A percentile compares a stretch with the other conserved stretches of the same genome.
Conservation (phyloP, 2,888 invertebrate genomes). For the Tiliacea aurago region DNA sequence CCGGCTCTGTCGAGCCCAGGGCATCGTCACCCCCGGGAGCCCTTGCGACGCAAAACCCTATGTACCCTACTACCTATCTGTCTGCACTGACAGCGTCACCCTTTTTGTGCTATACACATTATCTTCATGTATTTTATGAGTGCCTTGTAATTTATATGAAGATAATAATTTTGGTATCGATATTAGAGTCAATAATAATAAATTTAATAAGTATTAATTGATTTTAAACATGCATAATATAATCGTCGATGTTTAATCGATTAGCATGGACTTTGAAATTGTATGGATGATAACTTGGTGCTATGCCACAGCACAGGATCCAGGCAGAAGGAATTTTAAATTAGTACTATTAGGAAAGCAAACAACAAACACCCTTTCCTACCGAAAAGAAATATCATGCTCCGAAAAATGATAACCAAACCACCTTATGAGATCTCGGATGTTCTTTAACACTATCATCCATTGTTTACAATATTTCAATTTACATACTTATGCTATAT, state of each 20-base stretch:
- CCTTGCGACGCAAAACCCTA: slow-evolving; percentile 73
- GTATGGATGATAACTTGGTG: too few species aligned
- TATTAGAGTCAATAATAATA: neutral
- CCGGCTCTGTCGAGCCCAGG: slow-evolving; percentile 67
- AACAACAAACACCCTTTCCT: neutral
- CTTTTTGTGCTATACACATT: slow-evolving; percentile 65
- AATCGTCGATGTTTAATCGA: neutral
- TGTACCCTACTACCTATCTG: slow-evolving; percentile 53
- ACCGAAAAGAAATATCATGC: neutral
- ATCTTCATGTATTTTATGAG: slow-evolving; percentile 67
- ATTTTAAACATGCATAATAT: neutral
- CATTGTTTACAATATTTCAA: slow-evolving; percentile 40
- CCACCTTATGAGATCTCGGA: neutral
- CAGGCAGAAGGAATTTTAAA: too few species aligned
- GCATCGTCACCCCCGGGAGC: slow-evolving; percentile 77
- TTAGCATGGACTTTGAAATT: neutral
- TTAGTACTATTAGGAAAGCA: neutral
- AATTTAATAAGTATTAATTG: too few species aligned
- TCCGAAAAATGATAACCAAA: neutral
- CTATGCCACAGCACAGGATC: neutral
- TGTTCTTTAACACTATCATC: neutral
- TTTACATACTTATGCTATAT: slow-evolving; percentile 29
- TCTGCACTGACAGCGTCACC: slow-evolving; percentile 65
- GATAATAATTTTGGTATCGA: neutral
- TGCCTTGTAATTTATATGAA: slow-evolving; percentile 60